Evolutionary conservation across 2,113 vertebrate species (phyloP).

Genomic region (Asarcornis scutulata): DNA sequence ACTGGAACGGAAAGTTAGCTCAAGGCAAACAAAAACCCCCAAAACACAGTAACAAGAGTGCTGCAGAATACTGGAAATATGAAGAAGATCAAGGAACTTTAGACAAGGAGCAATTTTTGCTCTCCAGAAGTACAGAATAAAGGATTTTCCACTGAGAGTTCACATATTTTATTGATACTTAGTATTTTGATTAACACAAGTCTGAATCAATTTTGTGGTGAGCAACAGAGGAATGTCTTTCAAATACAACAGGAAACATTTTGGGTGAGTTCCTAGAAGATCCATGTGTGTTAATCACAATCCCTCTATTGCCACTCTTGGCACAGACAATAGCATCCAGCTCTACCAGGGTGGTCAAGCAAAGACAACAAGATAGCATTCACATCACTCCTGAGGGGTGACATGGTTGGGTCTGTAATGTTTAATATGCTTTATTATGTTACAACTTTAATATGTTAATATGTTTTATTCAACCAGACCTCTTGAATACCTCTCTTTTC

Average conservation of each 20-base stretch:
- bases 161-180: neutral
- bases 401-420: neutral
- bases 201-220: neutral
- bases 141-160: neutral
- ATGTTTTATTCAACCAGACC: neutral
- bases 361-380: neutral
- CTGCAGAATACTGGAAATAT: neutral
- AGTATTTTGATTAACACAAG: neutral
- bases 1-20: neutral
- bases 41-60: neutral
- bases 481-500: neutral
- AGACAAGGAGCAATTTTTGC: neutral
- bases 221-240: neutral
- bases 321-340: neutral
- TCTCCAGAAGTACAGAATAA: neutral
- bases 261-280: neutral
- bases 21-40: neutral
- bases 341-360: neutral
- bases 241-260: neutral
- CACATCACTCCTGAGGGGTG: neutral
- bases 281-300: neutral
- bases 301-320: neutral
- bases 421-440: neutral
- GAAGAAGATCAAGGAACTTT: neutral
- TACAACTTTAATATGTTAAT: neutral